phyloP scores from a whole-genome alignment of 2,113 vertebrate genomes.

The Leucopternis melanops region DNA sequence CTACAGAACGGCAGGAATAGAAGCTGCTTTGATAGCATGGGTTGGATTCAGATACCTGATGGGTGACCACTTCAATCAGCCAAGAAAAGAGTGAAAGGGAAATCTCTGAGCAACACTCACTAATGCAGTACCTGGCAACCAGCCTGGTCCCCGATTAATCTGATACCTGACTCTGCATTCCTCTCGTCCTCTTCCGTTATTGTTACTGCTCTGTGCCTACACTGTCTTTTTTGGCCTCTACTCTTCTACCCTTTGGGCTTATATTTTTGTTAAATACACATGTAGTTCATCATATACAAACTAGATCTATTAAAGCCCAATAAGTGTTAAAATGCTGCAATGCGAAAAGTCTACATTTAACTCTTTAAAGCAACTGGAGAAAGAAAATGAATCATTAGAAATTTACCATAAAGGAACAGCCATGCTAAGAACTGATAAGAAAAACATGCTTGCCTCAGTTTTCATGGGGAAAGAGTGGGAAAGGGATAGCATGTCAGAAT shows the following conservation, averaged over 20 bases:
- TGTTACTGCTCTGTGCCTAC: conserved; percentile 10
- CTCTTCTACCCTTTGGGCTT: not conserved
- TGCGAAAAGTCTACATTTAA: not conserved
- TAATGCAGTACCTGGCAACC: conserved; percentile 72
- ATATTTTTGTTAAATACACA: not conserved
- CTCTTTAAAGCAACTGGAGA: not conserved
- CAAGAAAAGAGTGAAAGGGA: conserved; percentile 49
- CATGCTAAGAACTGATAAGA: not conserved
- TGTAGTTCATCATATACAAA: not conserved
- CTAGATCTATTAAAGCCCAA: not conserved
- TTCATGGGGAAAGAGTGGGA: not conserved
- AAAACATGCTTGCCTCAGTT: not conserved
- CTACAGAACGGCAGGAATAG: not conserved
- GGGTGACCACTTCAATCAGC: conserved; percentile 43
- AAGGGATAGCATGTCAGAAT: not conserved
- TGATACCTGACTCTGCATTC: conserved; percentile 50
- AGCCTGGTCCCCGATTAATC: conserved; percentile 71
- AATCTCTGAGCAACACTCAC: conserved; percentile 42
- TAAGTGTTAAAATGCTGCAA: not conserved
- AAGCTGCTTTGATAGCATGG: conserved; percentile 9
- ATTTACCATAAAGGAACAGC: not conserved
- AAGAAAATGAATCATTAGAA: not conserved
- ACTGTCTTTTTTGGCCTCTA: not conserved
- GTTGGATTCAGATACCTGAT: conserved; percentile 28
- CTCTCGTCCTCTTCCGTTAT: not conserved